Evolutionary conservation across 35 echinoderm and acorn worm genomes (phyloP), one percentile per base, ranked within the genome.

Genomic region (Amphiura filiformis): DNA sequence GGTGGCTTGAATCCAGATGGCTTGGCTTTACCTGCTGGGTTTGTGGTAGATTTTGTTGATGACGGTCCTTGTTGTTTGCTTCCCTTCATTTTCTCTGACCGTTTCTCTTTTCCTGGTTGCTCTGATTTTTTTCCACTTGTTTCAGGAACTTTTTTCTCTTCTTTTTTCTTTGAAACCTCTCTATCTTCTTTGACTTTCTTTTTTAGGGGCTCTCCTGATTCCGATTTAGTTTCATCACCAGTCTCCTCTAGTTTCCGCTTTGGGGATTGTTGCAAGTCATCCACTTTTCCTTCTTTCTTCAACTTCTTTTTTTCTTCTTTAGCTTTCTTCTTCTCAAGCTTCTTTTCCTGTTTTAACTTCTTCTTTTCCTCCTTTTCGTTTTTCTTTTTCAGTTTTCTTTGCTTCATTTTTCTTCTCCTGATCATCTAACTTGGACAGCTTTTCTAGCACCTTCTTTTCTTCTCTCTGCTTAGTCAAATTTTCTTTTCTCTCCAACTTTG

Each of bases 1-100:
- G 61, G 61, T 70, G 61, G 61, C 28, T 70, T 70, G 26, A 70
- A 70, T 70, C n/a, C n/a, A n/a, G 61, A 70, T 70, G 61, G 61
- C 26, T 70, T 70, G 1, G 26, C 61, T 70, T 70, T 70, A 47
- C 17, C 41, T 9, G 41, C 41, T 9, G 4, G 41, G 4, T 47
- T 47, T 4, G 4, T 47, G 17, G 5, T 47, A 9, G 41, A 17
- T 17, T 47, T 47, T 47, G 5, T 47, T 4, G 41, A 47, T 47
- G 4, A 17, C 17, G 17, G 17, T 9, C 17, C 41, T 47, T 47
- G n/a, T 47, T 47, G 41, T 47, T 47, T 47, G 41, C 26, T 70
- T 70, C 26, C 61, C 26, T 70, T 70, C 7, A 70, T 9, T 30
- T 70, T 11, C 9, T 70, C 26, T n/a, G 61, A 18, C n/a, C n/a